Percentiles rank a stretch among this genome's conserved stretches.
Evolutionary conservation across 53 echinoderm and acorn worm genomes (phyloP).

Genomic region (Astropecten irregularis): DNA sequence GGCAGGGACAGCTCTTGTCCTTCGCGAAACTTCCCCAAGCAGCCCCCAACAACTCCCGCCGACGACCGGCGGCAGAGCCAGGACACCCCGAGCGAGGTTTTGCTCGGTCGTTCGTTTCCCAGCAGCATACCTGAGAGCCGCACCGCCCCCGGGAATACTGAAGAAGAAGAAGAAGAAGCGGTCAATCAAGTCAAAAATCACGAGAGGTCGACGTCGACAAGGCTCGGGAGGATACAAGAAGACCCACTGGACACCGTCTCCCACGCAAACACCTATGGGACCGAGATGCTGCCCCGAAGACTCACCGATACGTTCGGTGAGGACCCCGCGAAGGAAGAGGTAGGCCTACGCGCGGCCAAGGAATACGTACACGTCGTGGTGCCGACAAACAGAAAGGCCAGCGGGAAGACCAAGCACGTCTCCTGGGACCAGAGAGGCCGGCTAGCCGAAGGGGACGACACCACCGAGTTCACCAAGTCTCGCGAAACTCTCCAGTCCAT

Average conservation of each 20-base stretch:
- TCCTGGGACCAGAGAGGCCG: neutral
- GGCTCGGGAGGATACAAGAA: neutral
- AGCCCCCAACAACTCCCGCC: conserved; percentile 78
- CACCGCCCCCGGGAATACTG: neutral
- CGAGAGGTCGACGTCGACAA: neutral
- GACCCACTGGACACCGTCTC: conserved; percentile 23
- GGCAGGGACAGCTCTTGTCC: neutral
- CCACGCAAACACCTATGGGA: conserved; percentile 35
- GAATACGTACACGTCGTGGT: conserved; percentile 9
- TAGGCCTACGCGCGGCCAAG: neutral
- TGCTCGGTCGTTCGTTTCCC: neutral
- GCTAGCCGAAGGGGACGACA: neutral
- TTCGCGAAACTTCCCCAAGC: conserved; percentile 45
- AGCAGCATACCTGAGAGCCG: conserved; percentile 20
- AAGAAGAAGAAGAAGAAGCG: conserved; percentile 8
- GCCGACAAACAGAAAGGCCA: neutral
- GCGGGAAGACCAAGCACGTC: neutral
- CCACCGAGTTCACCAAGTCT: conserved; percentile 29
- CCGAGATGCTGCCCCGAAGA: neutral
- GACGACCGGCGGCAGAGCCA: conserved; percentile 17
- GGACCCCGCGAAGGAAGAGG: neutral
- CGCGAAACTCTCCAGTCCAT: conserved; percentile 32
- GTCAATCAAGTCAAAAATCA: neutral
- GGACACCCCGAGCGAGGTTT: neutral
- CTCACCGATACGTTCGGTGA: conserved; percentile 7